Evolutionary conservation across 2,888 invertebrate species (phyloP), one percentile per base, ranked within the genome.

Genomic region (Geotrupes spiniger): DNA sequence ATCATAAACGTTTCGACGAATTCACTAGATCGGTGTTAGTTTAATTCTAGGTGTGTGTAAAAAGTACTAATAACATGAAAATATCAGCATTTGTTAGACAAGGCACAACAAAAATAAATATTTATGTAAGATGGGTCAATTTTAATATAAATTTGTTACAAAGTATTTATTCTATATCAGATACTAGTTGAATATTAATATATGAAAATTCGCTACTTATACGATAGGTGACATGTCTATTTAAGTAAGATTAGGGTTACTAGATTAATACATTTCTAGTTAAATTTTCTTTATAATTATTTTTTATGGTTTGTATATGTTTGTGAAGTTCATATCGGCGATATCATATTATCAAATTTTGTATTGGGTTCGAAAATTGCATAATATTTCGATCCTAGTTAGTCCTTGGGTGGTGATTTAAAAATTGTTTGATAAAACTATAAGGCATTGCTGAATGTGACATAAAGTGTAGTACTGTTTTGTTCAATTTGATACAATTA

Each of bases 121-220:
- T 67, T 66, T 68, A 68, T 65, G 61, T 68, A 69, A 57, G 60
- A 62, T 60, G 57, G 60, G 68, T 68, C 68, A 69, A 70, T 68
- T 69, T 69, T 66, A 66, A 66, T 57, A 65, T 53, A 59, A 59
- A 54, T 51, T 31, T 38, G 29, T 39, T 31, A 46, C 25, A 27
- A 11, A 12, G 21, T 39, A 17, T 46, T 21, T 14, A 6, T 38
- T 17, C 12, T 38, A 17, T 17, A 38, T 12, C 21, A n/a, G 16
- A 21, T 15, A 38, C 10, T 26, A 5, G 14, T 26, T 27, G 14
- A 39, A 26, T 27, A 39, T 39, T 10, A 10, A 25, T 10, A 9
- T 38, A 14, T 21, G 11, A 26, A 39, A 39, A 21, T 21, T 21
- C 21, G 21, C 21, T 21, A 21, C 21, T 21, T 21, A 21, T 21